Evolutionary conservation across 2,888 invertebrate species (phyloP).

Genomic region (Anarsia innoxiella): DNA sequence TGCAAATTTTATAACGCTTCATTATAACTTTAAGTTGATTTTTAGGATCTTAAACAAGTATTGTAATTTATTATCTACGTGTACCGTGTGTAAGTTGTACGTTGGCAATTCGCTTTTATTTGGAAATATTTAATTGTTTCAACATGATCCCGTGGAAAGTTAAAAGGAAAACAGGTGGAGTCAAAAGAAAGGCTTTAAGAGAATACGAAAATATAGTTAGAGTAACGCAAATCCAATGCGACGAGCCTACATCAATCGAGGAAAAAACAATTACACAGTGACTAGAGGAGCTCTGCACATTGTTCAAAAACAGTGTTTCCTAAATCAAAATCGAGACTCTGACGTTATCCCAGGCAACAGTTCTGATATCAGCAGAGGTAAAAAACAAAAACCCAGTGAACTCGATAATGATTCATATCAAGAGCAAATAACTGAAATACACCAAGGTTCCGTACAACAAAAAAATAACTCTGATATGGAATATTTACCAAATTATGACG

Average conservation of each 20-base stretch:
- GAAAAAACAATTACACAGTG: neutral
- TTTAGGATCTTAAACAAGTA: neutral
- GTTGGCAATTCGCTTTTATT: neutral
- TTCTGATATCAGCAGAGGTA: neutral
- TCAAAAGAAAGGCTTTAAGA: neutral
- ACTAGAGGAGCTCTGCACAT: neutral
- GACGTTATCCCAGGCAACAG: neutral
- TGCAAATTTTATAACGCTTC: slow-evolving; percentile 4
- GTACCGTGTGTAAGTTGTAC: slow-evolving; percentile 5
- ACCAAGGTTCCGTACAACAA: neutral
- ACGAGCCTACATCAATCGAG: slow-evolving; percentile 4
- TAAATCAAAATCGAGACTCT: neutral
- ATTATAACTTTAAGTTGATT: slow-evolving; percentile 6
- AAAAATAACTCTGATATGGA: neutral
- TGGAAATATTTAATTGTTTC: neutral
- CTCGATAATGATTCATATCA: neutral
- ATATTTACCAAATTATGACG: no score
- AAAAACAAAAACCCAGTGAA: neutral
- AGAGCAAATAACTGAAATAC: neutral
- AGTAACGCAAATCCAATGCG: slow-evolving; percentile 5
- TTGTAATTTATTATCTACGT: slow-evolving; percentile 6
- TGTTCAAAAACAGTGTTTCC: neutral
- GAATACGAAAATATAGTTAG: slow-evolving; percentile 3
- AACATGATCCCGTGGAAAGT: neutral
- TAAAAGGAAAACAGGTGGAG: slow-evolving; percentile 4